Conservation (phyloP, 2,113 vertebrate species). For the Gracilinanus agilis region DNA sequence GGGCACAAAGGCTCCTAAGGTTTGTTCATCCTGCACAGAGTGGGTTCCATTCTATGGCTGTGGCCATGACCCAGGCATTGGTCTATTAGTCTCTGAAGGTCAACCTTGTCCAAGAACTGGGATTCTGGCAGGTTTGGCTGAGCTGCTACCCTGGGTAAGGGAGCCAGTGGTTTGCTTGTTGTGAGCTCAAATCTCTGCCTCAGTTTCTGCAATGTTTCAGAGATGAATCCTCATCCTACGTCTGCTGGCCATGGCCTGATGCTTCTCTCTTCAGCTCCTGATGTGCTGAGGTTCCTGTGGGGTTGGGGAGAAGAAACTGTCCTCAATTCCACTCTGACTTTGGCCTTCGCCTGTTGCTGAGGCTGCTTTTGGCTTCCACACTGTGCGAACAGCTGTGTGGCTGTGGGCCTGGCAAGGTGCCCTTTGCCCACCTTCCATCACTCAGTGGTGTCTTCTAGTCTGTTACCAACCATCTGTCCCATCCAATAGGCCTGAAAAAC, state of each 20-base stretch:
- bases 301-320: background rate
- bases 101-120: background rate
- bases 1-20: too few species aligned
- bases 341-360: conserved; percentile 55
- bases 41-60: background rate
- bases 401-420: conserved; percentile 44
- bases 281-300: background rate
- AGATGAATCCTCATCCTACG: background rate
- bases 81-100: background rate
- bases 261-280: background rate
- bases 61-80: background rate
- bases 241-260: background rate
- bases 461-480: conserved; percentile 59
- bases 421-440: conserved; percentile 23
- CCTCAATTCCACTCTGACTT: background rate
- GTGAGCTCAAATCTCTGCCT: background rate
- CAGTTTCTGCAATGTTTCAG: background rate
- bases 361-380: background rate
- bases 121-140: background rate
- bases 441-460: conserved; percentile 45
- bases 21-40: background rate
- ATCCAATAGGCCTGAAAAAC: background rate
- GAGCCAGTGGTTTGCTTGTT: background rate
- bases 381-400: conserved; percentile 60
- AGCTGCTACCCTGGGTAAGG: background rate